Evolutionary conservation across 2,113 vertebrate species (phyloP), one percentile per base, ranked within the genome.

Genomic region (Siniperca chuatsi): DNA sequence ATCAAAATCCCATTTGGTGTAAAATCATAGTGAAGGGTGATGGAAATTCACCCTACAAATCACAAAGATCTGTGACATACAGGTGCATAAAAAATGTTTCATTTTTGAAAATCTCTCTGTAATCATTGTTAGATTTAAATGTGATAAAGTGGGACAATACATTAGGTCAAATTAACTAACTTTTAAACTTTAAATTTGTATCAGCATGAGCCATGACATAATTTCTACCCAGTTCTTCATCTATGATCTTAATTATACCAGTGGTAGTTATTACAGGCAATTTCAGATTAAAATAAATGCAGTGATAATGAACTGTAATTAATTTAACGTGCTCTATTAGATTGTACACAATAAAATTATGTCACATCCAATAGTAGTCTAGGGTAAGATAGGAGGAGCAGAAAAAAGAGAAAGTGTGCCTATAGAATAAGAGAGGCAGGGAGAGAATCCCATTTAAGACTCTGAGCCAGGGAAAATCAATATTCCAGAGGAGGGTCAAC

Each of bases 401-500:
- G 23, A 78, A 68, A 20, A 40, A 37, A 65, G 16, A 52, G 52
- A 35, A 2, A 68, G 8, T 20, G 58, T 35, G 35, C 13, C 54
- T 54, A 12, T 33, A 44, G 55, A 20, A 60, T 13, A 42, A 46
- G 15, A 3, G 12, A 58, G 62, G 18, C 80, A 57, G 23, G 25
- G 21, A 84, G 72, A 84, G 67, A 61, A 46, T 88, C 78, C 48
- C 18, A 52, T 70, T 82, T 79, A 57, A 78, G 70, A 82, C 40
- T 86, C 29, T 65, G 50, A 87, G 50, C 65, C 78, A 66, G 42
- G 33, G 15, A 79, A 82, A 84, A 90, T 91, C 87, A 85, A 90
- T 89, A 83, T 75, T 76, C 64, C 44, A 33, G 15, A 72, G 66
- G 69, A 79, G 68, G 85, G 79, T 88, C 72, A 78, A 15, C 44